Percentiles rank a stretch among this genome's conserved stretches.
Evolutionary conservation across 2,113 vertebrate species (phyloP).

Genomic region (Zootoca vivipara): DNA sequence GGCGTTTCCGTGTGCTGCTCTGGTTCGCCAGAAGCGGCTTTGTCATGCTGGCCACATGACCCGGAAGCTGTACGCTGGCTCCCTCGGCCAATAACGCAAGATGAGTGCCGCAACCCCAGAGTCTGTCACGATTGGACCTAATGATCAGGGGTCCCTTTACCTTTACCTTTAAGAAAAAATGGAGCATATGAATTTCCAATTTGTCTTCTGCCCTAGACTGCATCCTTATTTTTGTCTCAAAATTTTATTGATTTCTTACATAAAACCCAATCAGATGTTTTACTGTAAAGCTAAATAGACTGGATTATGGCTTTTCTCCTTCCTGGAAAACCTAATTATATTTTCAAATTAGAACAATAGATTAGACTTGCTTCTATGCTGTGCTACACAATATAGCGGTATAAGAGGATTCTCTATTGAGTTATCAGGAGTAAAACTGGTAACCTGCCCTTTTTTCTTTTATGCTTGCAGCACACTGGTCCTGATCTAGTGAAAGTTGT

Average conservation of each 20-base stretch:
- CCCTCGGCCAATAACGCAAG: too few species aligned
- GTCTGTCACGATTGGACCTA: too few species aligned
- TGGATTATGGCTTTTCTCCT: background rate
- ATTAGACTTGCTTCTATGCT: background rate
- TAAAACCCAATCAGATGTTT: background rate
- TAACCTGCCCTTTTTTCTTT: too few species aligned
- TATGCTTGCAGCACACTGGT: background rate
- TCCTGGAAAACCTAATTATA: background rate
- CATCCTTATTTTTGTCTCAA: background rate
- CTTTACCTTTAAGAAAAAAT: too few species aligned
- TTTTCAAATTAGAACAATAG: background rate
- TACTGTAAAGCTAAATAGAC: background rate
- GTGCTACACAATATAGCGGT: background rate
- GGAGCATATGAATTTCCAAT: background rate
- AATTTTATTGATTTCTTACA: background rate
- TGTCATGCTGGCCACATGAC: too few species aligned
- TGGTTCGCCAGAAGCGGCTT: too few species aligned
- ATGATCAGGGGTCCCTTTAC: too few species aligned
- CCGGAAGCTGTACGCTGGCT: too few species aligned
- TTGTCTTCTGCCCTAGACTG: background rate
- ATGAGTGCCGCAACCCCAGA: too few species aligned
- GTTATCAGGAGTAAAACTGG: background rate
- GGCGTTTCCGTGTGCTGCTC: too few species aligned
- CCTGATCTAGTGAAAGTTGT: background rate
- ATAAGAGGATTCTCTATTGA: background rate